Evolutionary conservation across 2,797 vertebrate species (phyloP), one percentile per base, ranked within the genome.

Genomic region (Chanos chanos): DNA sequence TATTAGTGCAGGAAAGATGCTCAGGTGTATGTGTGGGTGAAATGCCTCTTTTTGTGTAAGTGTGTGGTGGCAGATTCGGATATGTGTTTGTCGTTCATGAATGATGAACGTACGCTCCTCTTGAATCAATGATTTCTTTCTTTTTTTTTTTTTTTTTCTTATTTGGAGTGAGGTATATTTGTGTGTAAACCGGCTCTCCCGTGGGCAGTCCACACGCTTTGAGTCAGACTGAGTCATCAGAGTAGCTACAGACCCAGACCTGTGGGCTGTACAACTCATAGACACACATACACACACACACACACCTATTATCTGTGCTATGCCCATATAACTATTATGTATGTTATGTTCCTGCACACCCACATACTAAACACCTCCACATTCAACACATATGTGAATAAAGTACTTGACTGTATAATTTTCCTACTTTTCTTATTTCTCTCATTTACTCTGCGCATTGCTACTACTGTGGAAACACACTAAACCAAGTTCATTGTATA

Each of bases 141-240:
- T 34, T 22, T n/a, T n/a, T 31, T n/a, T 41, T 27, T 30, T 15
- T 19, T 30, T 12, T 47, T 55, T 27, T 47, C 7, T 43, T 27
- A 1, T 55, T 27, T 5, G 27, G 27, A 7, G 5, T 25, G 27
- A 27, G 25, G 13, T 5, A 12, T 27, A 39, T 34, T 59, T 18
- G 13, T 18, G 49, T 28, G 61, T 9, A n/a, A 55, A 36, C 47
- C 25, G 40, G 24, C 36, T 49, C 36, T 40, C 61, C 78, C 94
- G 77, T 94, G 93, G 82, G 92, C 95, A 28, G 89, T 94, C 30
- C 95, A 92, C 0, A 87, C 93, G 74, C n/a, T 90, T 61, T 96
- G 89, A 97, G 94, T 86, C 94, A 96, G 85, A 94, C 96, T 82
- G 94, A 95, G 65, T 92, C 93, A 0, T 73, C 93, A 94, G 81